phyloP scores from a whole-genome alignment of 2,113 vertebrate species.

The Phrynosoma platyrhinos region DNA sequence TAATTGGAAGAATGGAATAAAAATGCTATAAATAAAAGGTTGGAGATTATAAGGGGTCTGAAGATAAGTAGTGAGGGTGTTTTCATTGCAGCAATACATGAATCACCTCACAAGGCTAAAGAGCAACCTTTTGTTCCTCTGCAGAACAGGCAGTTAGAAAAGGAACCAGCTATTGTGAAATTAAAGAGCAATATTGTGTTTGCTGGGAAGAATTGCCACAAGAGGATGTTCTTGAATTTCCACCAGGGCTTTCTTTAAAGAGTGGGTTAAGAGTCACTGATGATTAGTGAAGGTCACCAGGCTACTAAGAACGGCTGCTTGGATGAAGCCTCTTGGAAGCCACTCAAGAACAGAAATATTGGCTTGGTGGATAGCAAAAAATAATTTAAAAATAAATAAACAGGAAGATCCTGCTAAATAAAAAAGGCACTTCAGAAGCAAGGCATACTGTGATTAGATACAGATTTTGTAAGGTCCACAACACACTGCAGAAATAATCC shows the following conservation, averaged over 20 bases:
- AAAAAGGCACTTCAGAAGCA: background rate
- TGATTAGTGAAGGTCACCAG: background rate
- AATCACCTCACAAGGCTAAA: background rate
- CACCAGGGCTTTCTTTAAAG: background rate
- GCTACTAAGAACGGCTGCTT: background rate
- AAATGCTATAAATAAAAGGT: background rate
- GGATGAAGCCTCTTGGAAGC: background rate
- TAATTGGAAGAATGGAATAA: background rate
- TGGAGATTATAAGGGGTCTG: background rate
- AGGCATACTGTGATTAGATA: background rate
- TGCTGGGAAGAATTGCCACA: background rate
- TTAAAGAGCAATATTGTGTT: background rate
- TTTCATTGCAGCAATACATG: no score
- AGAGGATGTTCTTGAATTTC: conserved; percentile 3
- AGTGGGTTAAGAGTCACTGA: background rate
- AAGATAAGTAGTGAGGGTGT: background rate
- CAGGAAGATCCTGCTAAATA: background rate
- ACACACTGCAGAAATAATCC: no score
- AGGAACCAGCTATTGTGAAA: background rate
- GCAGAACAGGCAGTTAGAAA: background rate
- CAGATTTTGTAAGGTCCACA: no score
- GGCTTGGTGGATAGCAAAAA: background rate
- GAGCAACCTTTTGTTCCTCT: background rate
- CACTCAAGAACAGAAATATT: background rate
- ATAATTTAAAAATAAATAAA: background rate